These are phyloP conservation scores for Zeugodacus cucurbitae DNA, from an alignment of 1,140 invertebrate genomes.

Conservation along the genomic window DNA sequence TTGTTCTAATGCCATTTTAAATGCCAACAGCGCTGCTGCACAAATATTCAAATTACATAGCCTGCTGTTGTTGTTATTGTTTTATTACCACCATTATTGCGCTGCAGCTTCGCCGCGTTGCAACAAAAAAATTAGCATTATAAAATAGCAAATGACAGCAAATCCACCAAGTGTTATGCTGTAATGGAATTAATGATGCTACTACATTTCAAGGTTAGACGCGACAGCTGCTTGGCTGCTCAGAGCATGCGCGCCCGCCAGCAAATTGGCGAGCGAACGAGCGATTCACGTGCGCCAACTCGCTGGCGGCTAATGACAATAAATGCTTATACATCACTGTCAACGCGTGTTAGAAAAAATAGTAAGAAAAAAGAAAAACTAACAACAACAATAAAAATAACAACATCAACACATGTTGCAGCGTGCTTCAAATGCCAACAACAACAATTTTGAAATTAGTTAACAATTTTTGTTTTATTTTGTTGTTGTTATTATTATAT, in stretches of 20 bases:
- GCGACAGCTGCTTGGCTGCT: neutral
- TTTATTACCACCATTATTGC: neutral
- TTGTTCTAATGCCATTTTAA: neutral
- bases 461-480: neutral
- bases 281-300: slow-evolving; percentile 12
- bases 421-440: neutral
- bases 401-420: neutral
- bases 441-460: neutral
- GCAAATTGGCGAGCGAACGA: neutral
- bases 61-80: neutral
- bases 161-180: slow-evolving; percentile 26
- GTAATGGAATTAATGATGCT: slow-evolving; percentile 32
- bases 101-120: neutral
- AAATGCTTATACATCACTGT: slow-evolving; percentile 17
- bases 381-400: neutral
- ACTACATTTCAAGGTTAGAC: slow-evolving; percentile 25
- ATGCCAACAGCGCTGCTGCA: neutral
- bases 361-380: too few species aligned
- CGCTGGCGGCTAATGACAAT: neutral
- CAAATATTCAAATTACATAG: neutral
- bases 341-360: neutral
- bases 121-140: neutral
- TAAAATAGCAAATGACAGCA: slow-evolving; percentile 23
- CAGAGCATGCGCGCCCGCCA: neutral
- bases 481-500: too few species aligned